A percentile compares a stretch with the other conserved stretches of the same genome.
Evolutionary conservation across 2,797 vertebrate genomes (phyloP).

Genomic region (Adrianichthys oophorus): DNA sequence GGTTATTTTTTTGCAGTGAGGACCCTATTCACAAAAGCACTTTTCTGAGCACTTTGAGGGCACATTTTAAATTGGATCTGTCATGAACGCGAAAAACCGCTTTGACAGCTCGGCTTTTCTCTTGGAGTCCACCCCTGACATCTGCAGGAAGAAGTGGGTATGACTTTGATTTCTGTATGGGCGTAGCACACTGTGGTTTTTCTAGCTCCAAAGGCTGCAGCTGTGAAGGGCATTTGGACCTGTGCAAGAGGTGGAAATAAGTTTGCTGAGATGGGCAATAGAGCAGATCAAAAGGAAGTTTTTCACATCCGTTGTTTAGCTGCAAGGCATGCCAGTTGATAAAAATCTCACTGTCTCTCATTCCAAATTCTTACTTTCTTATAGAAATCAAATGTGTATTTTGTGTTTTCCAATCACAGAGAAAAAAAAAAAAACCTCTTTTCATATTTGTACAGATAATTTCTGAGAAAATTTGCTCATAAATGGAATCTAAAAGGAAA

Average conservation of each 20-base stretch:
- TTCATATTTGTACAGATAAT: too few relatives aligned
- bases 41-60: conserved; percentile 76
- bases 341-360: conserved; percentile 25
- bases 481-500: conserved; percentile 19
- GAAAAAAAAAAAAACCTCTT: too few relatives aligned
- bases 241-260: conserved; percentile 13
- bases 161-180: conserved; percentile 54
- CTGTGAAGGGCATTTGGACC: conserved; percentile 8
- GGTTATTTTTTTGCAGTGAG: conserved; percentile 45
- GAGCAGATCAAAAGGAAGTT: conserved; percentile 16
- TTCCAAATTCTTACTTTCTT: conserved; percentile 26
- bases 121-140: conserved; percentile 74
- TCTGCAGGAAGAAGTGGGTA: conserved; percentile 63
- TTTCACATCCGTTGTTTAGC: conserved; percentile 14
- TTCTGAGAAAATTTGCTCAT: conserved; percentile 6
- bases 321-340: conserved; percentile 25
- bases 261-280: conserved; percentile 25
- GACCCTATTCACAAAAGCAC: conserved; percentile 72
- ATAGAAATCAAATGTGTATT: conserved; percentile 15
- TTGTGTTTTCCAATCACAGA: conserved; percentile 19
- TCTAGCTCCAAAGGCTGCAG: conserved; percentile 26
- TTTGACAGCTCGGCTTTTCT: conserved; percentile 37
- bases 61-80: conserved; percentile 60
- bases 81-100: conserved; percentile 44
- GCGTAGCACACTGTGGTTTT: conserved; percentile 54